A percentile compares a stretch with the other conserved stretches of the same genome.
phyloP scores from a whole-genome alignment of 2,113 vertebrate genomes.

The Promerops cafer region DNA sequence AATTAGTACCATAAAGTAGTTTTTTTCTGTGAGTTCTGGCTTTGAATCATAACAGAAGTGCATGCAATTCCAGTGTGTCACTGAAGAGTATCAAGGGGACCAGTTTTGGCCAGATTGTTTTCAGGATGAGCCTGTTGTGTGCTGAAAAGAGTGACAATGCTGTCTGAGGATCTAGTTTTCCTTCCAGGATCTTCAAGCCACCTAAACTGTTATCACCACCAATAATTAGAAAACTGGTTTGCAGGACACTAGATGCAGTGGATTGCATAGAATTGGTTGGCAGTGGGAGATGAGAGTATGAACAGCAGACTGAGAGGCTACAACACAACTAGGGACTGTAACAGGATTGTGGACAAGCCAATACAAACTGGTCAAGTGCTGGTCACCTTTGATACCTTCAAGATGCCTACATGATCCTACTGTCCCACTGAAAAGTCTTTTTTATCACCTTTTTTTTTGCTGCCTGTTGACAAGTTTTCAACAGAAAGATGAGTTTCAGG shows the following conservation, averaged over 20 bases:
- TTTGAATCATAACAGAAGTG: not conserved
- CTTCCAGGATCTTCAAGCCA: not conserved
- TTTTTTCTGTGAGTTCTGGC: not conserved
- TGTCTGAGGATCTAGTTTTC: not conserved
- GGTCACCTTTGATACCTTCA: not conserved
- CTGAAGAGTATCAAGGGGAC: not conserved
- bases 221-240: not conserved
- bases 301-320: not conserved
- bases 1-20: not conserved
- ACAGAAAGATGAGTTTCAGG: not conserved
- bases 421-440: not conserved
- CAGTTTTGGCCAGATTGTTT: not conserved
- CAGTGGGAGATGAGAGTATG: not conserved
- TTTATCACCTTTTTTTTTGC: rapidly evolving
- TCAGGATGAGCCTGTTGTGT: not conserved
- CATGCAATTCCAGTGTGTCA: not conserved
- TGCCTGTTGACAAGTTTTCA: not conserved
- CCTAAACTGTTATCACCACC: not conserved
- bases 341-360: not conserved
- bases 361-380: not conserved
- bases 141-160: not conserved
- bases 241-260: not conserved
- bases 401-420: not conserved
- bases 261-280: not conserved
- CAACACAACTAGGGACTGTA: not conserved